Conservation (phyloP, 1,140 invertebrate genomes). For the Apis dorsata region DNA sequence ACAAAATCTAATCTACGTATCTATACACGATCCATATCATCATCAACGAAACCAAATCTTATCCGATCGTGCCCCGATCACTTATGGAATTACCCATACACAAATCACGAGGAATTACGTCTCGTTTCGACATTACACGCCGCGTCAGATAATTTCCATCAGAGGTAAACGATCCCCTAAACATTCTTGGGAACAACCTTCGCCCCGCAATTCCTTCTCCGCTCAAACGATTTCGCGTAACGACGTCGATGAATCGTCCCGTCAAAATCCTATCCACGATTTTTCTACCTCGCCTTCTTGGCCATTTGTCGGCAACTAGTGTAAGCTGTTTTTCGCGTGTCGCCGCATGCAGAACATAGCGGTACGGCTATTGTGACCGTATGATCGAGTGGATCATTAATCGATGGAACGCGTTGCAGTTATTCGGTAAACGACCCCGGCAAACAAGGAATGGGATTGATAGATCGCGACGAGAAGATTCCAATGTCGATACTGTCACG, state of each 20-base stretch:
- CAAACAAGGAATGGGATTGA: background rate
- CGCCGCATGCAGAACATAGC: background rate
- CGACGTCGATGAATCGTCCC: constrained; percentile 13
- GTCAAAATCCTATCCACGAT: background rate
- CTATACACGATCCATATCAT: too few species aligned
- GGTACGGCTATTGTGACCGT: constrained; percentile 29
- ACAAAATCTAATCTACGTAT: too few species aligned
- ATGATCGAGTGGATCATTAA: constrained; percentile 34
- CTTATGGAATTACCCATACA: too few species aligned
- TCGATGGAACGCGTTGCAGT: constrained; percentile 32
- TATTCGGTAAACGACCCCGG: constrained; percentile 38
- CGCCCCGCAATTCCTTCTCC: too few species aligned
- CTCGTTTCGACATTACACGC: too few species aligned
- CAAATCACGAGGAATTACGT: too few species aligned
- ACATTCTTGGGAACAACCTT: too few species aligned
- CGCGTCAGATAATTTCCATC: background rate
- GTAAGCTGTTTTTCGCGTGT: constrained; percentile 15
- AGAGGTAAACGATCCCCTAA: background rate
- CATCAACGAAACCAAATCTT: too few species aligned
- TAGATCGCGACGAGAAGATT: background rate
- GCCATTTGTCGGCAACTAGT: constrained; percentile 1
- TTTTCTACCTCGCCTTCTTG: background rate
- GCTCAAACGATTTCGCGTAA: background rate
- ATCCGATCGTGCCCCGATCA: too few species aligned
- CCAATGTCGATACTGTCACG: constrained; percentile 25